Evolutionary conservation across 2,888 invertebrate genomes (phyloP), one percentile per base, ranked within the genome.

Genomic region (Melieria omissa): DNA sequence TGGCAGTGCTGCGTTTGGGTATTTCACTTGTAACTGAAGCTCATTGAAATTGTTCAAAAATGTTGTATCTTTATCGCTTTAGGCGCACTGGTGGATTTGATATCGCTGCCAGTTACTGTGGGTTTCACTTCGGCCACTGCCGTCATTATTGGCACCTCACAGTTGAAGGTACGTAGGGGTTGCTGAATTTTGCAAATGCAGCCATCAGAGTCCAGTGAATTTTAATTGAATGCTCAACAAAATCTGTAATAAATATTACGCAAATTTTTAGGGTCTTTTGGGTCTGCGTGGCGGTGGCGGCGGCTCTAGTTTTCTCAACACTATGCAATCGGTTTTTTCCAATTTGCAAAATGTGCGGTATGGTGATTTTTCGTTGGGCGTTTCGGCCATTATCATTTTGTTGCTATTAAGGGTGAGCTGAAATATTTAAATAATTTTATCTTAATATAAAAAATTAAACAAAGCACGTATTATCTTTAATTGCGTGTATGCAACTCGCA

Each of bases 41-140:
- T 29, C 29, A n/a, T 55, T 6, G 10, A 46, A 10, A 70, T 42
- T 16, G 29, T 46, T 10, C 42, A 42, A n/a, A 45, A 57, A 66
- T 12, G 16, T 44, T 60, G 5, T 64, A 45, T 41, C 65, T 60
- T 57, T 70, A 3, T 45, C 47, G 10, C 71, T 75, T 57, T 62
- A 95, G 95, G 95, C 78, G 95, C 95, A 62, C 88, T 96, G 65
- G 93, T 96, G 76, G 95, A 96, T 85, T 95, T 96, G 82, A 96
- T 96, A 82, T 96, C 96, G 0, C 91, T 95, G 76, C 96, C 96
- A 0, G 95, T 95, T 7, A 95, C 95, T 0, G 94, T 95, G 12
- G 95, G 95, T 0, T 97, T 96, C 84, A 96, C 96, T 1, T 95
- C 96, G 6, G 96, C 96, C 0, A 96, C 96, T 0, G 96, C 96